Conservation (phyloP, 2,888 invertebrate genomes). For the Agrenia bidenticulata region DNA sequence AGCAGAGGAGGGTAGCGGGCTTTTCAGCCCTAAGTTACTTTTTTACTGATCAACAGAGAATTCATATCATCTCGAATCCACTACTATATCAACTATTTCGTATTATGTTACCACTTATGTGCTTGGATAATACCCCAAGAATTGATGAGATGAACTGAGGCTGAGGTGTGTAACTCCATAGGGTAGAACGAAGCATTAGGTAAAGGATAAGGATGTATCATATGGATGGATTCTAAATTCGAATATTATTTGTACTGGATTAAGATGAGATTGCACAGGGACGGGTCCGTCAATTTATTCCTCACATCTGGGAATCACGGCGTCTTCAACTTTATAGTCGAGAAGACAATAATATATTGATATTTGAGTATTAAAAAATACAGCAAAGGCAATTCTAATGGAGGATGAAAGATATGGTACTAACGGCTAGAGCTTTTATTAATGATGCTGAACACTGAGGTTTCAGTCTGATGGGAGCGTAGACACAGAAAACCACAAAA, state of each 20-base stretch:
- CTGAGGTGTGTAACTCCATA: slow-evolving; percentile 2
- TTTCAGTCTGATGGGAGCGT: slow-evolving; percentile 21
- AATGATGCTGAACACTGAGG: background rate
- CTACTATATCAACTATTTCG: background rate
- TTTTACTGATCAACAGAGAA: slow-evolving; percentile 6
- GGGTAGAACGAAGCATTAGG: background rate
- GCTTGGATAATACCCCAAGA: background rate
- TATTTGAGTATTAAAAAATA: too few relatives aligned
- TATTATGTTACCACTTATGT: slow-evolving; percentile 14
- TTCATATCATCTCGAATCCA: slow-evolving; percentile 12
- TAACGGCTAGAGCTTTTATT: background rate
- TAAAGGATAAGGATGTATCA: too few relatives aligned
- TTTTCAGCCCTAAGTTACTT: background rate
- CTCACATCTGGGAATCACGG: too few relatives aligned
- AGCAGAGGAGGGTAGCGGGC: background rate
- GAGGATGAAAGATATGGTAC: too few relatives aligned
- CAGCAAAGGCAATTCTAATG: too few relatives aligned
- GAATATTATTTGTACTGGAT: too few relatives aligned
- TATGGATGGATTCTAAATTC: too few relatives aligned
- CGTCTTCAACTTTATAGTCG: too few relatives aligned
- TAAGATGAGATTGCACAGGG: background rate
- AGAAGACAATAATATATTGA: too few relatives aligned
- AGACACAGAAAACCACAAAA: slow-evolving; percentile 48
- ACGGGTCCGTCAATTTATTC: slow-evolving; percentile 1
- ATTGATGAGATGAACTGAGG: background rate